Evolutionary conservation across 2,113 vertebrate species (phyloP), one percentile per base, ranked within the genome.

Genomic region (Haemorhous mexicanus): DNA sequence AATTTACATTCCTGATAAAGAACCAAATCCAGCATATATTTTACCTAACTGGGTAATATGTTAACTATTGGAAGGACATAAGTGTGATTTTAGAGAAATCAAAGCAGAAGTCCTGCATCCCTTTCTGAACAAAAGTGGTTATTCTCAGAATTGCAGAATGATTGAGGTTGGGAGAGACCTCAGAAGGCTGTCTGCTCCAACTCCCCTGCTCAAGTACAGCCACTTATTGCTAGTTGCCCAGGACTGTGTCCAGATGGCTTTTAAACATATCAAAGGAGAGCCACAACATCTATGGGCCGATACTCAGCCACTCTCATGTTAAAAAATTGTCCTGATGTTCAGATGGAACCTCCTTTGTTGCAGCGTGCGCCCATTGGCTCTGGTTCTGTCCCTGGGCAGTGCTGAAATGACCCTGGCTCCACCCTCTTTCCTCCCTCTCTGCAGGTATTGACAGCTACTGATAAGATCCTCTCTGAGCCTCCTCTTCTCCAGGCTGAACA

Each of bases 131-230:
- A 49, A 28, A 88, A 53, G 2, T 26, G 8, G 1, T 30, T 58
- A 24, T 58, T 86, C 22, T 58, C 37, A 80, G 52, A 70, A 33
- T 7, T 33, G 16, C 35, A 50, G 46, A 67, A 27, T 67, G 26
- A 2, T 50, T 75, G 16, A 69, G 4, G 11, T 4, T 82, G 37
- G 17, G 8, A 64, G 9, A n/a, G 22, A 66, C 26, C 7, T 39
- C 41, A n/a, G 33, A 8, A 84, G 5, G 12, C 22, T 58, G 1
- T 39, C 13, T 39, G 27, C 23, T 72, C 68, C 27, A 84, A 18
- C 6, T 0, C 2, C 1, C 1, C 13, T 15, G 22, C 15, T 87
- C 68, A 41, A 52, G 11, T n/a, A 56, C 0, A 1, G 33, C 22
- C 37, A 26, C 13, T 30, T 46, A 62, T 30, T n/a, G 14, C 24